Percentiles rank a stretch among this genome's conserved stretches.
These are phyloP conservation scores for Drosophila gaucha DNA, from an alignment of 2,888 invertebrate genomes.

Conservation along the genomic window DNA sequence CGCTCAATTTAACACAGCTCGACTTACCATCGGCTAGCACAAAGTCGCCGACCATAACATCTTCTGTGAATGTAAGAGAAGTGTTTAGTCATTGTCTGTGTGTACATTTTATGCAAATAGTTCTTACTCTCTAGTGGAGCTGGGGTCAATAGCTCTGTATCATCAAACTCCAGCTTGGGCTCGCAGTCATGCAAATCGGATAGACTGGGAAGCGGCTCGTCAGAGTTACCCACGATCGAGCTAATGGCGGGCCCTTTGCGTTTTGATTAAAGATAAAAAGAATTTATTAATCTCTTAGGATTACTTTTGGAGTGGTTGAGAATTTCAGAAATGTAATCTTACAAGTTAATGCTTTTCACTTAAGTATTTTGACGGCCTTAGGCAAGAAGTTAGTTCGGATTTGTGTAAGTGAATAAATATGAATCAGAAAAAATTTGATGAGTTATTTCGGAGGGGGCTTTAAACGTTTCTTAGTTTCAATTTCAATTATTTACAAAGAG, in stretches of 20 bases:
- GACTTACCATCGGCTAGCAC: constrained; percentile 82
- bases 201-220: constrained; percentile 93
- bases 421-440: constrained; percentile 75
- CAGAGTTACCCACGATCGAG: constrained; percentile 86
- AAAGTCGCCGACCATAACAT: constrained; percentile 83
- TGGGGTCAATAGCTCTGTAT: constrained; percentile 92
- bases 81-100: constrained; percentile 84
- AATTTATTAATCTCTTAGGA: constrained; percentile 73
- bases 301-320: constrained; percentile 51
- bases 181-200: constrained; percentile 97
- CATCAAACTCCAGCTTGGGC: constrained; percentile 98
- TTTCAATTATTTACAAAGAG: constrained; percentile 52
- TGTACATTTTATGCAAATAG: constrained; percentile 86
- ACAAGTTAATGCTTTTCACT: constrained; percentile 76
- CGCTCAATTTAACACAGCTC: background rate
- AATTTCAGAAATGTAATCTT: constrained; percentile 75
- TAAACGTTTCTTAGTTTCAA: constrained; percentile 43
- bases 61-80: constrained; percentile 68
- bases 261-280: constrained; percentile 21
- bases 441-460: constrained; percentile 52
- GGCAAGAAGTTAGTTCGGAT: constrained; percentile 79
- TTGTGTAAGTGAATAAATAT: constrained; percentile 76
- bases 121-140: constrained; percentile 89
- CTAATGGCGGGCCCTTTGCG: constrained; percentile 83
- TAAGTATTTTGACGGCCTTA: constrained; percentile 80